A percentile compares a stretch with the other conserved stretches of the same genome.
phyloP scores from a whole-genome alignment of 2,113 vertebrate species.

The Limnothrissa miodon region DNA sequence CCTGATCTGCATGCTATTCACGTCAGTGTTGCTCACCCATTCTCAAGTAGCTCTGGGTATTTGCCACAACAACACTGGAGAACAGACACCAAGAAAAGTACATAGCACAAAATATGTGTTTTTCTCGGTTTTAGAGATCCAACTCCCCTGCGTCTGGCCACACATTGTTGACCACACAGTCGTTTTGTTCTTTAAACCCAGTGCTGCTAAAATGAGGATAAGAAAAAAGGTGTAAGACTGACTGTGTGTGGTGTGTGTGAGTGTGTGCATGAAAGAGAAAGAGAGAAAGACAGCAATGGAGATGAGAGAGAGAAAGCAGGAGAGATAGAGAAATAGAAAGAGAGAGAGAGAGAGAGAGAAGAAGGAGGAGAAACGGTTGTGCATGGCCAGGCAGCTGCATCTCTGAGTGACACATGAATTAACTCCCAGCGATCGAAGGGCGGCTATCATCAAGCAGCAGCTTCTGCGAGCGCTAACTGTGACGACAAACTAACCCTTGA shows the following conservation, averaged over 20 bases:
- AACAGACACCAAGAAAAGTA: neutral
- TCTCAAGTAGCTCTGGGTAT: neutral
- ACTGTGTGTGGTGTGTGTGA: constrained; percentile 9
- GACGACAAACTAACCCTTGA: neutral
- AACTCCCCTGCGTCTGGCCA: neutral
- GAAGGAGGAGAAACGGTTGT: constrained; percentile 30
- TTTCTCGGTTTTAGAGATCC: neutral
- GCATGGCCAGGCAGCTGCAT: constrained; percentile 19
- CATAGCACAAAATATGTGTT: neutral
- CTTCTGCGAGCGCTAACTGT: neutral
- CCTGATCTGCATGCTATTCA: neutral
- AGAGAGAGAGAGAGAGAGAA: constrained; percentile 31
- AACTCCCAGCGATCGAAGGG: neutral
- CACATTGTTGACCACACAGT: neutral
- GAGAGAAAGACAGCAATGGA: neutral
- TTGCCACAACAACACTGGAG: neutral
- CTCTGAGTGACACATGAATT: constrained; percentile 13
- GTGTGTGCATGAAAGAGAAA: neutral
- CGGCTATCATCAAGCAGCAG: neutral
- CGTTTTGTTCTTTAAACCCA: neutral
- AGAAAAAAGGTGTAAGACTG: neutral
- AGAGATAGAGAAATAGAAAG: constrained; percentile 32
- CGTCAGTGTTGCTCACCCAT: neutral
- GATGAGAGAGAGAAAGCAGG: neutral
- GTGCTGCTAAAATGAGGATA: neutral